Evolutionary conservation across 2,888 invertebrate species (phyloP), one percentile per base, ranked within the genome.

Genomic region (Arge pagana): DNA sequence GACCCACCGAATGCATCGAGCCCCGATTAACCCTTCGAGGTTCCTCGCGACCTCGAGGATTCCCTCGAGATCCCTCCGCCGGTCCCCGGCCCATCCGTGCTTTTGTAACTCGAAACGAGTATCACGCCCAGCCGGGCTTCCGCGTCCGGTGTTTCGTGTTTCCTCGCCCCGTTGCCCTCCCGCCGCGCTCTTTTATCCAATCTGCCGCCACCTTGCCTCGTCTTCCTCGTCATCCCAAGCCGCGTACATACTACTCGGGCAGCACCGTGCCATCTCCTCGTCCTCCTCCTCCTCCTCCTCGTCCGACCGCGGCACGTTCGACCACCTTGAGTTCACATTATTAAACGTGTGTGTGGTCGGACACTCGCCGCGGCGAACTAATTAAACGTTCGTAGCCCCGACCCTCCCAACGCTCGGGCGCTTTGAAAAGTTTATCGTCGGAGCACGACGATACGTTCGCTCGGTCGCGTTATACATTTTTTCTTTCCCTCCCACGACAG

Each of bases 71-170:
- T 45, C 33, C 45, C n/a, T n/a, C n/a, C n/a, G n/a, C n/a, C n/a
- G n/a, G n/a, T n/a, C n/a, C n/a, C n/a, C n/a, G n/a, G n/a, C n/a
- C n/a, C n/a, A n/a, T n/a, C n/a, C n/a, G n/a, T n/a, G n/a, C n/a
- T n/a, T 45, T 45, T 45, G 45, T 33, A 45, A 45, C 45, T 19
- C 16, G 30, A 45, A 45, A 21, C 45, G 10, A 33, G 33, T 45
- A 23, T 45, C 33, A 23, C 45, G 45, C 45, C 23, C 13, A 21
- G 33, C 21, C 45, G 35, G 45, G 45, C 45, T 45, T 45, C 45
- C 21, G 23, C 45, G 24, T 45, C 45, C 45, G 45, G 45, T 45
- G 31, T 45, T 45, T 15, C 33, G 45, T 45, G 33, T 31, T 30
- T 21, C 13, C 15, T 33, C n/a, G 21, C 13, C 1, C n/a, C 19